phyloP scores from a whole-genome alignment of 2,888 invertebrate species.

The Lampropteryx suffumata region DNA sequence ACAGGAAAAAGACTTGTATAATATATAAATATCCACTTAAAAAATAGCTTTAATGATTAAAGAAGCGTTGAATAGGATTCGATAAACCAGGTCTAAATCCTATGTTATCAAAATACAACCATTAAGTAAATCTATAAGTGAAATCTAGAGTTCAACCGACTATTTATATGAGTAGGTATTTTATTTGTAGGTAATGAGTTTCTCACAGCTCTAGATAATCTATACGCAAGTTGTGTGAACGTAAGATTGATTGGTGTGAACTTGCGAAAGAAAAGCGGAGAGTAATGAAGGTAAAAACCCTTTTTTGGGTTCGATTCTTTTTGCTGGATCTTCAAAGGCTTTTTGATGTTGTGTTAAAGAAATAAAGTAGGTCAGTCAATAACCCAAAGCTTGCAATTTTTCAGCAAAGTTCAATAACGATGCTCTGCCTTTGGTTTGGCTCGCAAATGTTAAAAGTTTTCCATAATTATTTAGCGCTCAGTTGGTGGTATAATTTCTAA shows the following conservation, averaged over 20 bases:
- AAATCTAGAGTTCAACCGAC: constrained; percentile 9
- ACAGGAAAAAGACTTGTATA: too few relatives aligned
- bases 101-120: too few relatives aligned
- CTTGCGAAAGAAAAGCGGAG: constrained; percentile 13
- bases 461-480: too few relatives aligned
- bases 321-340: constrained; percentile 4
- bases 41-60: too few relatives aligned
- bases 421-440: too few relatives aligned
- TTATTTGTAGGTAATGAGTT: constrained; percentile 18
- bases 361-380: constrained; percentile 1
- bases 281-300: constrained; percentile 25
- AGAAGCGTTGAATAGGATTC: too few relatives aligned
- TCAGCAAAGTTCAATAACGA: too few relatives aligned
- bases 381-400: neutral
- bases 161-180: constrained; percentile 5
- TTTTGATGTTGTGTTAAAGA: constrained; percentile 1
- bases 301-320: constrained; percentile 10
- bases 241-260: constrained; percentile 24
- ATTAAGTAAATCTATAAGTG: constrained; percentile 14
- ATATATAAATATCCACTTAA: too few relatives aligned
- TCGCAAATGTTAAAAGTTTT: too few relatives aligned
- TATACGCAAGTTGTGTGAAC: constrained; percentile 19
- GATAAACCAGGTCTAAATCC: too few relatives aligned
- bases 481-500: too few relatives aligned
- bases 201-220: constrained; percentile 18